Percentiles rank a stretch among this genome's conserved stretches.
Conservation (phyloP, 2,888 invertebrate species). For the Geophilus truncorum region DNA sequence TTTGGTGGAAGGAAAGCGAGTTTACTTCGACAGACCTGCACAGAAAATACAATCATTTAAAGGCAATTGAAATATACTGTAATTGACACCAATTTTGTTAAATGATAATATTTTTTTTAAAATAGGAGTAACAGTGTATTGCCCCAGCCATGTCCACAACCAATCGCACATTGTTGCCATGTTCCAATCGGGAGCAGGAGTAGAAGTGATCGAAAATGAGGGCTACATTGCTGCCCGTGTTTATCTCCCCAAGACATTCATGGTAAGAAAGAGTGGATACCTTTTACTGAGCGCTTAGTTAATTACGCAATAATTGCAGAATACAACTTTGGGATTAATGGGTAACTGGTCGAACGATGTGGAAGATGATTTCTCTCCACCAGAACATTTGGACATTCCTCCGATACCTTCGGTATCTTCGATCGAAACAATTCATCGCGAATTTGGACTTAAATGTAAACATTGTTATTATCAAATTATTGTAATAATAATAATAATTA, state of each 20-base stretch:
- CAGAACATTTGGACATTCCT: slow-evolving; percentile 53
- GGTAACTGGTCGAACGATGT: slow-evolving; percentile 86
- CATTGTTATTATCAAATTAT: slow-evolving; percentile 37
- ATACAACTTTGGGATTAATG: slow-evolving; percentile 80
- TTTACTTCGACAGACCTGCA: slow-evolving; percentile 82
- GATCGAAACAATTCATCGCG: slow-evolving; percentile 64
- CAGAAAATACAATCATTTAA: slow-evolving; percentile 86
- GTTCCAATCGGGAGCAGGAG: slow-evolving; percentile 88
- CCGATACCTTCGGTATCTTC: slow-evolving; percentile 47
- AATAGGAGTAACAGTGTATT: slow-evolving; percentile 79
- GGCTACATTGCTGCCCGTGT: slow-evolving; percentile 80
- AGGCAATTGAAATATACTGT: too few relatives aligned
- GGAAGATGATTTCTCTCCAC: slow-evolving; percentile 72
- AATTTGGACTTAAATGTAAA: slow-evolving; percentile 72
- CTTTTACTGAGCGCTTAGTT: slow-evolving; percentile 6
- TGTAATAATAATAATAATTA: slow-evolving; percentile 6
- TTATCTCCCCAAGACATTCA: slow-evolving; percentile 79
- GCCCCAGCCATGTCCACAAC: slow-evolving; percentile 81
- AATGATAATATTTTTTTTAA: too few relatives aligned
- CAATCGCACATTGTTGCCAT: slow-evolving; percentile 92
- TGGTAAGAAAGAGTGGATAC: slow-evolving; percentile 56
- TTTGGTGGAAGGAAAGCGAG: slow-evolving; percentile 73
- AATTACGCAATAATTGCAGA: slow-evolving; percentile 62
- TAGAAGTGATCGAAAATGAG: slow-evolving; percentile 82
- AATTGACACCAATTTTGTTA: background rate